These are phyloP conservation scores for Drosophila prostipennis DNA, from an alignment of 2,888 invertebrate genomes.

Conservation along the genomic window DNA sequence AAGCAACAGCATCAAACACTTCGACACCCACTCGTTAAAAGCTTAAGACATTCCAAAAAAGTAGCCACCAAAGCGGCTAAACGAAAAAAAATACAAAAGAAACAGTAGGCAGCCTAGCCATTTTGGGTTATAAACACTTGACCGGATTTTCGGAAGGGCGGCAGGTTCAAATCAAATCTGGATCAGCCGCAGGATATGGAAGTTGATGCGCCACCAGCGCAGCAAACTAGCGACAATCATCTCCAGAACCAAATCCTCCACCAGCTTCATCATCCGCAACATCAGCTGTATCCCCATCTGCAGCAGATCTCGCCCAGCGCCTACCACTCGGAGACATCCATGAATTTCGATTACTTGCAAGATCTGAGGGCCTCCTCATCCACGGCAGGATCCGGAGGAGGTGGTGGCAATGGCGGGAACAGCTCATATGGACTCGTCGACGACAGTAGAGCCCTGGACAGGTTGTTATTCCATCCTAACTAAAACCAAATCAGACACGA, in stretches of 20 bases:
- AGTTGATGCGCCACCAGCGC: constrained; percentile 82
- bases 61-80: constrained; percentile 20
- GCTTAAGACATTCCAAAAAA: constrained; percentile 68
- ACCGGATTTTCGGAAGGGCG: constrained; percentile 12
- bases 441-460: constrained; percentile 83
- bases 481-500: constrained; percentile 32
- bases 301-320: constrained; percentile 41
- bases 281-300: constrained; percentile 31
- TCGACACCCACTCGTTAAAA: constrained; percentile 61
- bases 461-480: constrained; percentile 79
- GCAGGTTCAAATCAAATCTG: constrained; percentile 58
- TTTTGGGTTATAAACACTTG: constrained; percentile 15
- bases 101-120: constrained; percentile 9
- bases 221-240: constrained; percentile 51
- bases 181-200: constrained; percentile 83
- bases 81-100: constrained; percentile 1
- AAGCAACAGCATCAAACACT: constrained; percentile 42
- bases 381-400: constrained; percentile 22
- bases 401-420: constrained; percentile 40
- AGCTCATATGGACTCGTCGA: constrained; percentile 78
- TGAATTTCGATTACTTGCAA: constrained; percentile 83
- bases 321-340: constrained; percentile 81
- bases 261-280: constrained; percentile 51
- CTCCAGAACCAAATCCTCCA: not conserved
- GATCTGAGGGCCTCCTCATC: constrained; percentile 71